These are phyloP conservation scores for Nomada fabriciana DNA, from an alignment of 2,888 invertebrate genomes.

Conservation along the genomic window DNA sequence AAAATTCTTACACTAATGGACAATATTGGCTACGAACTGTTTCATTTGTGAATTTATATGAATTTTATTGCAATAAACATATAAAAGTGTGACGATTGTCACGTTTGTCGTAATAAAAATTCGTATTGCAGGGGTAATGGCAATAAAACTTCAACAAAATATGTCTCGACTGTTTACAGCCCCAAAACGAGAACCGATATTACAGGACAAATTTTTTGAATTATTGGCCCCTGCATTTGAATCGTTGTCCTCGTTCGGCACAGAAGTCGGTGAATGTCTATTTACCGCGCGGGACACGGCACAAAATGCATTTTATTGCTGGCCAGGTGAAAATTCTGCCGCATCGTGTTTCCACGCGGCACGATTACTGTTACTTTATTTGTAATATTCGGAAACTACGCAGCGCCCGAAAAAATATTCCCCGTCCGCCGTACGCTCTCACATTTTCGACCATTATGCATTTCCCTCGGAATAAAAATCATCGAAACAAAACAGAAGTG, in stretches of 20 bases:
- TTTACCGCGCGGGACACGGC: constrained; percentile 35
- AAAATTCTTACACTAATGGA: too few species aligned
- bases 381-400: constrained; percentile 33
- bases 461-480: neutral
- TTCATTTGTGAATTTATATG: neutral
- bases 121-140: neutral
- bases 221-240: constrained; percentile 34
- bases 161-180: neutral
- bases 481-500: neutral
- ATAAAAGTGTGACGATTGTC: neutral
- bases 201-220: constrained; percentile 27
- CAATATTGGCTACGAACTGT: too few species aligned
- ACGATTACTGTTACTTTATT: constrained; percentile 37
- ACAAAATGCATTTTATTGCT: constrained; percentile 42
- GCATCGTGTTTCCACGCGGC: neutral
- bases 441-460: neutral
- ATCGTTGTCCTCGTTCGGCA: constrained; percentile 15
- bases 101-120: neutral
- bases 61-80: neutral
- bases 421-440: too few species aligned
- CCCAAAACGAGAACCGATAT: constrained; percentile 17
- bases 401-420: neutral
- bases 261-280: constrained; percentile 51
- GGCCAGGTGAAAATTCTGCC: constrained; percentile 34
- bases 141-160: neutral